Evolutionary conservation across 2,797 vertebrate genomes (phyloP), one percentile per base, ranked within the genome.

Genomic region (Phrynocephalus vlangalii): DNA sequence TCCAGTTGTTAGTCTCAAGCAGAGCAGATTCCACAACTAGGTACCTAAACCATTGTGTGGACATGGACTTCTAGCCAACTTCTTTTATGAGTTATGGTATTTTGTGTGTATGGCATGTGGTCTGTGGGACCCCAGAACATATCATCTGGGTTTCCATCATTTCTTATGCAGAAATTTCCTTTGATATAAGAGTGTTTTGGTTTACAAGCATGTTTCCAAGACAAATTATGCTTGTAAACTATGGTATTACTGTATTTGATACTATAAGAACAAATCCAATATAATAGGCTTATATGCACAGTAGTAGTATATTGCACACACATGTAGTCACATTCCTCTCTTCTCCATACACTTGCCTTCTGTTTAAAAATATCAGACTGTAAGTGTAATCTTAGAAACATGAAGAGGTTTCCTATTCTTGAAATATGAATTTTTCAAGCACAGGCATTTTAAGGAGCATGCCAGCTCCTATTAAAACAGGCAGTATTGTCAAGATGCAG

Each of bases 371-470:
- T 22, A 89, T 70, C 85, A 82, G 24, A 44, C 67, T 67, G 0
- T 80, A 79, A 89, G 88, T 78, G 20, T 81, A 82, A 30, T 68
- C 86, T 86, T 88, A 52, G 30, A 91, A 67, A 90, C 83, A 13
- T 71, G 56, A 85, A 91, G 86, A 87, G 28, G 63, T 89, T 60
- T 30, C 38, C 33, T 63, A 63, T 81, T 87, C 82, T 90, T 90
- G 63, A 86, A 90, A 79, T n/a, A 87, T 9, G 60, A 84, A 63
- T 60, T 91, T 92, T 90, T 4, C 50, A 82, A 79, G 66, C 70
- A 82, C 56, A 85, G 63, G 71, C 82, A 76, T 82, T 92, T 95
- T 22, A 92, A 63, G 76, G 89, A 0, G 0, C 6, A 90, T 86
- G 30, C 26, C 85, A 71, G 81, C 3, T 5, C 80, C 38, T 85